Base-by-base conservation (phyloP, 2,888 invertebrate genomes). In the Campoplex nolae region DNA sequence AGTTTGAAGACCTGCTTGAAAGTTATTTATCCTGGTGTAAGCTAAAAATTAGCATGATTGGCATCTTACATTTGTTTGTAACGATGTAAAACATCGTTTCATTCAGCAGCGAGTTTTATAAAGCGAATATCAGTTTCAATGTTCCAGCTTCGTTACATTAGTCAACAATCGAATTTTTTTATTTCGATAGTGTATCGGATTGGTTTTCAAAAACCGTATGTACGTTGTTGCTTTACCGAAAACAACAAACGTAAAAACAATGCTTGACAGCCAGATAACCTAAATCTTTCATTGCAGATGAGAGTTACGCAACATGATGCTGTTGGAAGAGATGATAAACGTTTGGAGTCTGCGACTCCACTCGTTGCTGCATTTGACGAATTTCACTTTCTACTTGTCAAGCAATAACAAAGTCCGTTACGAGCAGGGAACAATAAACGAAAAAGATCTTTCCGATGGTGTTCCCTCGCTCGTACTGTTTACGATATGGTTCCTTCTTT, bases 401-500 rank as follows among this genome's bases (percentile, higher is more conserved):
- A 90, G 35, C 45, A 11, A 62, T 32, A 7, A 62, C 32, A 68
- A 88, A 76, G 77, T 89, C 42, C 88, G 88, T 84, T 89, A 89
- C 45, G 86, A 88, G 13, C 62, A 62, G 62, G 85, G 77, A 71
- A 56, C 65, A 1, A 84, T 82, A n/a, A 23, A 67, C 23, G 76
- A 79, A 23, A 38, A 75, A 73, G 32, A 84, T 67, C 16, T 48
- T 56, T 16, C 56, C 75, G 11, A 88, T 51, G 71, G 54, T 13
- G 54, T 48, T 48, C 48, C 81, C 23, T 80, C 81, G 3, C 65
- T 86, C 32, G 58, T 78, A 18, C 2, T 86, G 3, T 88, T 91
- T n/a, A 23, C 88, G 0, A 83, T 89, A 62, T 92, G 92, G 92
- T 18, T 82, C n/a, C 13, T 89, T 13, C 65, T 92, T 18, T 91